phyloP scores from a whole-genome alignment of 2,797 vertebrate genomes.

The Pampus argenteus region DNA sequence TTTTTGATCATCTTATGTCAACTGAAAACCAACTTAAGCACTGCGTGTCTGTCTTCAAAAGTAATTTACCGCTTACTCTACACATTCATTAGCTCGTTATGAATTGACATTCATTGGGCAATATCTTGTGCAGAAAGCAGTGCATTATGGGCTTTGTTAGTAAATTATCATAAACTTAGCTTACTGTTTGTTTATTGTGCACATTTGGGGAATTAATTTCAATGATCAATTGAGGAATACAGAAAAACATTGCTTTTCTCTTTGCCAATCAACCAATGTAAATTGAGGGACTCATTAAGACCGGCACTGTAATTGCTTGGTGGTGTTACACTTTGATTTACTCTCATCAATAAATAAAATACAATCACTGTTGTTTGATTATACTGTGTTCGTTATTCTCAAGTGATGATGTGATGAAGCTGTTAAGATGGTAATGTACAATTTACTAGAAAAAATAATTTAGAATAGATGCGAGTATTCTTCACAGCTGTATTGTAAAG shows the following conservation, averaged over 20 bases:
- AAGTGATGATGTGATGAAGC: constrained; percentile 70
- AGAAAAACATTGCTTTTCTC: constrained; percentile 67
- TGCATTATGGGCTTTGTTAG: constrained; percentile 52
- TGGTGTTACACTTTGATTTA: constrained; percentile 78
- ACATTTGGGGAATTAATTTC: constrained; percentile 72
- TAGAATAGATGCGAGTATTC: constrained; percentile 36
- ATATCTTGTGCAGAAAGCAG: constrained; percentile 33
- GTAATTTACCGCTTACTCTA: constrained; percentile 32
- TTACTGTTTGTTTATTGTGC: constrained; percentile 73
- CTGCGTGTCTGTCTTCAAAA: constrained; percentile 10
- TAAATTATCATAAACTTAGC: constrained; percentile 63
- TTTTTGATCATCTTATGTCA: constrained; percentile 16
- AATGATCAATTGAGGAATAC: constrained; percentile 67
- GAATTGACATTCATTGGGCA: constrained; percentile 22
- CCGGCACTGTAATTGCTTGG: constrained; percentile 75
- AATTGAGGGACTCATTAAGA: constrained; percentile 77
- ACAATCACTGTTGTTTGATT: constrained; percentile 78
- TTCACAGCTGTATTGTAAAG: constrained; percentile 14
- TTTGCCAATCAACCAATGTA: constrained; percentile 77
- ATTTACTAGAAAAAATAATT: constrained; percentile 67
- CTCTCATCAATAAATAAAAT: constrained; percentile 80
- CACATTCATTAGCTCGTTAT: constrained; percentile 27
- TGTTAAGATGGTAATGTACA: constrained; percentile 61
- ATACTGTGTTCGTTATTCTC: constrained; percentile 66
- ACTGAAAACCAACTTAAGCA: constrained; percentile 27